phyloP scores from a whole-genome alignment of 2,113 vertebrate genomes.

The Steatornis caripensis region DNA sequence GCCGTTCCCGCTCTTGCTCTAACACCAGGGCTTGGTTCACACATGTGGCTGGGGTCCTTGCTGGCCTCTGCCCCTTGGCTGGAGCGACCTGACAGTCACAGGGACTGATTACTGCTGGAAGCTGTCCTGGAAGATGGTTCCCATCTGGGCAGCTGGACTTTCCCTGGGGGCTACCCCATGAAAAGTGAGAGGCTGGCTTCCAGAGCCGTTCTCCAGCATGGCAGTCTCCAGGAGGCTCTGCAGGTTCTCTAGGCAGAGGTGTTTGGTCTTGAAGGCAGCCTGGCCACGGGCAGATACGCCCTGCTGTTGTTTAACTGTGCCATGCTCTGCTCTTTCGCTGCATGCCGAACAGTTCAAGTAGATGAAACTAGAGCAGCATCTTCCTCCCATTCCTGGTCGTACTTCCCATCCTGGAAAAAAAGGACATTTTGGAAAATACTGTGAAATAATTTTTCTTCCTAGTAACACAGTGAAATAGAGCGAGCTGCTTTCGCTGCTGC shows the following conservation, averaged over 20 bases:
- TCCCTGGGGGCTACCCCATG: neutral
- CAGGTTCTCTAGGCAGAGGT: neutral
- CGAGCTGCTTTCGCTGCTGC: neutral
- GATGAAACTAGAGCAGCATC: neutral
- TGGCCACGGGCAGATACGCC: neutral
- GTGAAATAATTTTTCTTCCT: neutral
- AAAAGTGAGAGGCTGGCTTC: neutral
- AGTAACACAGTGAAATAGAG: neutral
- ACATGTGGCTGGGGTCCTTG: neutral
- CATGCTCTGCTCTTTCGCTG: neutral
- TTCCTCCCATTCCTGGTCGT: neutral
- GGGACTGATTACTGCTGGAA: neutral
- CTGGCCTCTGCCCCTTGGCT: neutral
- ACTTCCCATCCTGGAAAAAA: neutral
- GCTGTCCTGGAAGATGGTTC: neutral
- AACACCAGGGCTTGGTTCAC: neutral
- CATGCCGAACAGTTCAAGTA: neutral
- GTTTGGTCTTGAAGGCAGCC: neutral
- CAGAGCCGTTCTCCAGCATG: fast-evolving
- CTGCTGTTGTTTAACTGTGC: neutral
- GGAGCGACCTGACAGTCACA: neutral
- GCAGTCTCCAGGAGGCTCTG: neutral
- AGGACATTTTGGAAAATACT: neutral
- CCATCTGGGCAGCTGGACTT: neutral
- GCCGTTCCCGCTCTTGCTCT: fast-evolving